Percentiles rank a stretch among this genome's conserved stretches.
These are phyloP conservation scores for Apis florea DNA, from an alignment of 1,140 invertebrate genomes.

Conservation along the genomic window DNA sequence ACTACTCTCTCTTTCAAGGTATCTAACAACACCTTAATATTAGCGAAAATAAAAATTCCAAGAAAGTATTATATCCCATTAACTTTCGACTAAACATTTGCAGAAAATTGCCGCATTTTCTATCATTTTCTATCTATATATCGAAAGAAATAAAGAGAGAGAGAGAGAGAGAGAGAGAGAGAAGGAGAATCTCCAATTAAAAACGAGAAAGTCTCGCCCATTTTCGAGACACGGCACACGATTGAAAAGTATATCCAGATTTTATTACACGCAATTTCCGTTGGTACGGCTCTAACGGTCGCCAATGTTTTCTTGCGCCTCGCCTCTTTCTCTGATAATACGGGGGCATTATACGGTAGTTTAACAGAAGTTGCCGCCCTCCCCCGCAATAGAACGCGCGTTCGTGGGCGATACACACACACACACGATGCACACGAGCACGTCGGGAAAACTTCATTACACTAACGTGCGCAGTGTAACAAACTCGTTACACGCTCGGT, in stretches of 20 bases:
- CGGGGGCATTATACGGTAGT: conserved; percentile 14
- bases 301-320: not conserved
- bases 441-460: conserved; percentile 31
- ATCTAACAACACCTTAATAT: no score
- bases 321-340: conserved; percentile 1
- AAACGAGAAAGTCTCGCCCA: no score
- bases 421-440: not conserved
- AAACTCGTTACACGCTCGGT: conserved; percentile 35
- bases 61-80: no score
- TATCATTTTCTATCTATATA: no score
- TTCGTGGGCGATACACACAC: not conserved
- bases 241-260: not conserved
- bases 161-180: no score
- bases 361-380: conserved; percentile 18
- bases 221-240: not conserved
- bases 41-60: no score
- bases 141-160: no score
- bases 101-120: no score
- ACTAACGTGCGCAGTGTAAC: conserved; percentile 27
- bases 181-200: no score
- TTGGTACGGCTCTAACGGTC: not conserved
- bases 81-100: no score
- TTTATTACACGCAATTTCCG: not conserved
- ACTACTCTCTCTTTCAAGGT: no score
- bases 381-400: not conserved